Base-by-base conservation (phyloP, 2,888 invertebrate species). In the Parnassius smintheus region DNA sequence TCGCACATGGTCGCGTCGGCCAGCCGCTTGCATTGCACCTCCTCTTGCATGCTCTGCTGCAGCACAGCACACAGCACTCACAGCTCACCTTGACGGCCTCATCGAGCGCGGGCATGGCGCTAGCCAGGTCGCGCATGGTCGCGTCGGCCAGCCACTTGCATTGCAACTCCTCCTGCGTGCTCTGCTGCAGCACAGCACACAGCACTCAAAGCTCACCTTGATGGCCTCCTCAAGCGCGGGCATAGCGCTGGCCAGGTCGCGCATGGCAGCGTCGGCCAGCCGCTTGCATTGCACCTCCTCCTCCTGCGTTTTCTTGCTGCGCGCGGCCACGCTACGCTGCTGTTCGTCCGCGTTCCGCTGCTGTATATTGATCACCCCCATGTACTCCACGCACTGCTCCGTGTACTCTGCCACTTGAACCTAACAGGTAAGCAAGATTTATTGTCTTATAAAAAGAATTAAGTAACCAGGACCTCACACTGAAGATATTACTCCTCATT, bases 191-290 rank as follows among this genome's bases (percentile, higher is more conserved):
- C 35, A 35, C 35, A 35, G 35, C 35, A 35, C 25, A 25, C 35
- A 35, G 35, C 35, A 35, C 35, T 35, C 35, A 35, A 4, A 35
- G 18, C 41, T 18, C 58, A 87, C 89, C 83, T 88, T 89, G 2
- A 96, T 94, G 41, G 98, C 98, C 74, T 96, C 97, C 48, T 97
- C 95, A 1, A 98, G 85, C 12, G 97, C 97, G 0, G 98, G 98
- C 94, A 98, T 94, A 2, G 97, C 98, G 69, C 95, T 94, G 64
- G 95, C 95, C 57, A 98, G 88, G 86, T 98, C 98, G 22, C 95
- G 93, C 82, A 96, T 94, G 42, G 98, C 98, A 1, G 96, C 93
- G 59, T 95, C 95, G 0, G 97, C 97, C 77, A 98, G 92, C 77
- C 94, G 94, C 84, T 96, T 94, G 81, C 97, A 97, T 75, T 95